phyloP scores from a whole-genome alignment of 2,113 vertebrate genomes.

The Apus apus region DNA sequence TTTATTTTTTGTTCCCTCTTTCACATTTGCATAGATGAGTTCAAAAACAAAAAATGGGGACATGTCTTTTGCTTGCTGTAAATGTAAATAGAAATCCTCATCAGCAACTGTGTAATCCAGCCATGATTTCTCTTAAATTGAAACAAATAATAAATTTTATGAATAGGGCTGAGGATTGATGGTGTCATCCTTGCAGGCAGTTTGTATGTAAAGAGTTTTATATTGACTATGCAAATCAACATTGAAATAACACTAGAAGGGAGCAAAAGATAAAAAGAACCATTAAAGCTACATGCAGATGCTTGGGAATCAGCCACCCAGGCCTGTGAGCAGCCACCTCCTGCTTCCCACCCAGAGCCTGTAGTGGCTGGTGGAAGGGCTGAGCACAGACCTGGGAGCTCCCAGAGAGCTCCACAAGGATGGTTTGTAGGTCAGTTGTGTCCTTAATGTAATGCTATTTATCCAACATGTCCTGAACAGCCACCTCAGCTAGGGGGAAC shows the following conservation, averaged over 20 bases:
- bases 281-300: neutral
- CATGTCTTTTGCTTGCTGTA: slow-evolving; percentile 30
- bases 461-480: neutral
- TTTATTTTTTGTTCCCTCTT: slow-evolving; percentile 7
- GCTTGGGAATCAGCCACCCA: neutral
- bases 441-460: accelerated
- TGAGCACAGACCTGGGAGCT: neutral
- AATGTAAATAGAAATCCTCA: slow-evolving; percentile 61
- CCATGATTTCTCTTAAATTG: slow-evolving; percentile 46
- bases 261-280: slow-evolving; percentile 38
- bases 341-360: neutral
- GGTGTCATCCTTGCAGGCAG: slow-evolving; percentile 58
- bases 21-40: neutral
- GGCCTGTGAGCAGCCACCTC: neutral
- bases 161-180: slow-evolving; percentile 37
- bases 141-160: slow-evolving; percentile 48
- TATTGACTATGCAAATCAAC: slow-evolving; percentile 43
- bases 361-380: neutral
- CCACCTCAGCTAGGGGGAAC: accelerated
- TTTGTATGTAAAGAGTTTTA: slow-evolving; percentile 31
- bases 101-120: slow-evolving; percentile 27
- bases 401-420: accelerated
- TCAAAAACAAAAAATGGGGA: neutral
- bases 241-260: slow-evolving; percentile 43
- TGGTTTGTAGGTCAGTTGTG: neutral